Conservation (phyloP, 2,797 vertebrate genomes). For the Neostethus bicornis region DNA sequence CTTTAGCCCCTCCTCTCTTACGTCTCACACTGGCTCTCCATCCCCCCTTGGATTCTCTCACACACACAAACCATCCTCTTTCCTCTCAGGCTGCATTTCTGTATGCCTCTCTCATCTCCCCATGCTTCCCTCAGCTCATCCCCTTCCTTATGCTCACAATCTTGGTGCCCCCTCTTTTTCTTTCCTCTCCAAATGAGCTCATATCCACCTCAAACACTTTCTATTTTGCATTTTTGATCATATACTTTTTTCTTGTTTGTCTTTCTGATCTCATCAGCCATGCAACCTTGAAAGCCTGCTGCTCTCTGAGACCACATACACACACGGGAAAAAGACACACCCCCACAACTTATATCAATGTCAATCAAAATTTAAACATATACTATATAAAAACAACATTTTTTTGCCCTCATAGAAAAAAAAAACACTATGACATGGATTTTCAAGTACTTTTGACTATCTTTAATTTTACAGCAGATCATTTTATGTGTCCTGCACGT, state of each 20-base stretch:
- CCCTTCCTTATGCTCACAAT: constrained; percentile 57
- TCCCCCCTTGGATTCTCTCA: constrained; percentile 37
- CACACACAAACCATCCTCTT: constrained; percentile 47
- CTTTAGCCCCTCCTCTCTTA: constrained; percentile 60
- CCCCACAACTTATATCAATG: constrained; percentile 13
- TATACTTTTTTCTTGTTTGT: constrained; percentile 34
- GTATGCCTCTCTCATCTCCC: constrained; percentile 60
- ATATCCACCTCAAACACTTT: constrained; percentile 48
- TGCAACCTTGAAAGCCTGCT: constrained; percentile 32
- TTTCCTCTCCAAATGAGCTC: constrained; percentile 38
- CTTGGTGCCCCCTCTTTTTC: constrained; percentile 40
- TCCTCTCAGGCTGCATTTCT: constrained; percentile 63
- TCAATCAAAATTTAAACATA: constrained; percentile 12
- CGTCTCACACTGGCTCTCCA: constrained; percentile 54
- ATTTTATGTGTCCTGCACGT: background rate
- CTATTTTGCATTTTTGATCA: constrained; percentile 38
- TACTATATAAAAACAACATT: background rate
- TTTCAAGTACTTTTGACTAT: too few species aligned
- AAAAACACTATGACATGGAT: background rate
- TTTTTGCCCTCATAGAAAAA: constrained; percentile 7
- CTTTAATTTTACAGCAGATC: constrained; percentile 10
- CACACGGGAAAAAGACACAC: constrained; percentile 25
- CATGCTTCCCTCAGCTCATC: constrained; percentile 63
- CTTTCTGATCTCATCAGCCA: constrained; percentile 11
- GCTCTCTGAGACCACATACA: constrained; percentile 50